These are phyloP conservation scores for Amblyjoppa fuscipennis DNA, from an alignment of 2,888 invertebrate species.

Conservation along the genomic window DNA sequence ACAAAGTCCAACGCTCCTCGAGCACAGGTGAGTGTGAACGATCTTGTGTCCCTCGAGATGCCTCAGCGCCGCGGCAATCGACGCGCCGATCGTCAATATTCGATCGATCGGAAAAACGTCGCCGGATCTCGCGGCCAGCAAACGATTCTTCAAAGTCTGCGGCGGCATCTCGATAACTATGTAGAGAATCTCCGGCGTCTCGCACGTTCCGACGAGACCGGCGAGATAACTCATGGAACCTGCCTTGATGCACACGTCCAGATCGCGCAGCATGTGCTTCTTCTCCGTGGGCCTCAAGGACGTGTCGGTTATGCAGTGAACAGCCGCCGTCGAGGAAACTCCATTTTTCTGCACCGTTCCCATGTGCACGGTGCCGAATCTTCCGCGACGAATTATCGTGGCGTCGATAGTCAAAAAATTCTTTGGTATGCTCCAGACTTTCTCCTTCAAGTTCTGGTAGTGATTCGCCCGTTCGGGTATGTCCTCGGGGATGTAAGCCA, in stretches of 20 bases:
- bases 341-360: slow-evolving; percentile 90
- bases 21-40: slow-evolving; percentile 91
- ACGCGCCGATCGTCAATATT: slow-evolving; percentile 84
- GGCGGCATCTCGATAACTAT: slow-evolving; percentile 91
- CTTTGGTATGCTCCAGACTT: slow-evolving; percentile 91
- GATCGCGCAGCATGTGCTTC: slow-evolving; percentile 89
- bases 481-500: slow-evolving; percentile 92
- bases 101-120: slow-evolving; percentile 80
- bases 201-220: slow-evolving; percentile 92
- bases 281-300: slow-evolving; percentile 87
- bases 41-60: slow-evolving; percentile 86
- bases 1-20: slow-evolving; percentile 90
- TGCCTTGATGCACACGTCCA: slow-evolving; percentile 90
- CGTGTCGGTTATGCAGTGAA: slow-evolving; percentile 89
- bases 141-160: slow-evolving; percentile 89
- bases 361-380: slow-evolving; percentile 92
- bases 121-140: slow-evolving; percentile 84
- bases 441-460: slow-evolving; percentile 91
- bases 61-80: slow-evolving; percentile 85
- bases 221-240: slow-evolving; percentile 91
- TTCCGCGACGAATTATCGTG: slow-evolving; percentile 90
- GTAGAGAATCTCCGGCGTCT: slow-evolving; percentile 91
- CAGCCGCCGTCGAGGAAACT: slow-evolving; percentile 86
- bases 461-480: slow-evolving; percentile 89
- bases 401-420: slow-evolving; percentile 91